These are phyloP conservation scores for Heliconius ethilla DNA, from an alignment of 2,888 invertebrate genomes.

Conservation along the genomic window DNA sequence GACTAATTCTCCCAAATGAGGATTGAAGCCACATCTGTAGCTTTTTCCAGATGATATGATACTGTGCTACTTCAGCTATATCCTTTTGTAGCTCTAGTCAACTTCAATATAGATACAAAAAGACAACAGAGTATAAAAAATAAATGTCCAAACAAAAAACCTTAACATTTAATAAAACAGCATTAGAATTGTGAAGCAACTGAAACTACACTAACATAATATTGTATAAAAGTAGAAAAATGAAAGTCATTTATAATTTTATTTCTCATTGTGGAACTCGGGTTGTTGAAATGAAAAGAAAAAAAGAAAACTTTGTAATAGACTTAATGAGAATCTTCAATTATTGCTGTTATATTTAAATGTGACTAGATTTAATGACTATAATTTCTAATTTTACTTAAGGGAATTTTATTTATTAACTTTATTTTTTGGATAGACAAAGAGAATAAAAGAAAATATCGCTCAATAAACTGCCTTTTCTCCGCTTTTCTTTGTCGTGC, in stretches of 20 bases:
- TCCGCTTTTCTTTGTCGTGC: too few relatives aligned
- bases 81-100: not conserved
- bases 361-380: not conserved
- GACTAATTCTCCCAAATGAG: not conserved
- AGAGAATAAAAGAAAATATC: too few relatives aligned
- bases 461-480: too few relatives aligned
- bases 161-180: not conserved
- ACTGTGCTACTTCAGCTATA: too few relatives aligned
- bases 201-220: slow-evolving; percentile 37
- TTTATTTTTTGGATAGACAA: too few relatives aligned
- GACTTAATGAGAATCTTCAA: slow-evolving; percentile 3
- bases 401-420: too few relatives aligned
- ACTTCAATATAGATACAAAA: not conserved
- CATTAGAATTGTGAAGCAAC: slow-evolving; percentile 21
- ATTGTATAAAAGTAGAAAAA: slow-evolving; percentile 40
- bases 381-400: not conserved
- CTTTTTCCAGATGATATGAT: not conserved
- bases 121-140: not conserved
- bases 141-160: not conserved
- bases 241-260: slow-evolving; percentile 37
- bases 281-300: slow-evolving; percentile 26
- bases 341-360: not conserved
- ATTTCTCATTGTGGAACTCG: slow-evolving; percentile 23
- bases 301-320: not conserved
- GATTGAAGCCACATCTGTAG: not conserved